A percentile compares a stretch with the other conserved stretches of the same genome.
phyloP scores from a whole-genome alignment of 1,140 invertebrate genomes.

The Drosophila quadrilineata region DNA sequence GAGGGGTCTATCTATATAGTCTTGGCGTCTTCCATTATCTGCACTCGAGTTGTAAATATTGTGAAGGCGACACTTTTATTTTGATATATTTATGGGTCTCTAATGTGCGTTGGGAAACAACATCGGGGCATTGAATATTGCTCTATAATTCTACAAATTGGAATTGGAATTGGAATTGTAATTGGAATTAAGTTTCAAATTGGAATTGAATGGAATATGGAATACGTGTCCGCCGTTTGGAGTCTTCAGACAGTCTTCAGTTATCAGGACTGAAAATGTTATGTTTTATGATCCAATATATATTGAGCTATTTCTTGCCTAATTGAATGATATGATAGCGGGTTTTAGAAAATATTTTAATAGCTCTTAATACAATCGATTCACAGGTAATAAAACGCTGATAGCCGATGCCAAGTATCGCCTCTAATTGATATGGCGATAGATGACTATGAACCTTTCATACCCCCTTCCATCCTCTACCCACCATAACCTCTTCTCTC shows the following conservation, averaged over 20 bases:
- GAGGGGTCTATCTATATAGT: conserved; percentile 40
- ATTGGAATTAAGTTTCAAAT: background rate
- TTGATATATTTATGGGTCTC: conserved; percentile 71
- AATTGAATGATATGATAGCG: conserved; percentile 78
- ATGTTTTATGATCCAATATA: conserved; percentile 76
- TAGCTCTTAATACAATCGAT: conserved; percentile 79
- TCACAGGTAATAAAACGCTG: conserved; percentile 65
- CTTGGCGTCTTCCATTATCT: conserved; percentile 57
- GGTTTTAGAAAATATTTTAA: conserved; percentile 78
- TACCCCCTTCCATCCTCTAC: too few relatives aligned
- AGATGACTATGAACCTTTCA: background rate
- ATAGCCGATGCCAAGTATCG: conserved; percentile 55
- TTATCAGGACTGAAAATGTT: conserved; percentile 60
- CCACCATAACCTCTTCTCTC: too few relatives aligned
- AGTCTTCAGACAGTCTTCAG: conserved; percentile 39
- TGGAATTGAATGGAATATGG: background rate
- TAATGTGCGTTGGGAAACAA: conserved; percentile 59
- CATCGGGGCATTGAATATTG: conserved; percentile 21
- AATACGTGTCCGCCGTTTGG: background rate
- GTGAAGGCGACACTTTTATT: conserved; percentile 69
- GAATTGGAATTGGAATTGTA: background rate
- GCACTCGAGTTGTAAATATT: conserved; percentile 52
- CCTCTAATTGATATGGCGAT: conserved; percentile 26
- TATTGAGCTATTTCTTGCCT: conserved; percentile 68
- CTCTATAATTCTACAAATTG: background rate